These are phyloP conservation scores for Sarcophilus harrisii DNA, from an alignment of 2,797 vertebrate species.

Conservation along the genomic window DNA sequence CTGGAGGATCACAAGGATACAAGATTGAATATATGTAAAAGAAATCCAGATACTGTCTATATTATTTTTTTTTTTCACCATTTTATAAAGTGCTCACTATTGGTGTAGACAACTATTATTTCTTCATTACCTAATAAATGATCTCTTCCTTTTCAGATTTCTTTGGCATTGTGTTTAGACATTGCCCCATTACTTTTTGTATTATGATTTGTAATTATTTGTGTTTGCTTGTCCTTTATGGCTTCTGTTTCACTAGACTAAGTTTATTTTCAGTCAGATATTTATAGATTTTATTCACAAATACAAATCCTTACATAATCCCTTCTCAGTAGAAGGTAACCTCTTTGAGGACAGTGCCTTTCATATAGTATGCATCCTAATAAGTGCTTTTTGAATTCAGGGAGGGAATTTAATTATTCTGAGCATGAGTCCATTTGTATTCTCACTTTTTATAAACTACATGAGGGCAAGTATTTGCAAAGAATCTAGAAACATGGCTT, in stretches of 20 bases:
- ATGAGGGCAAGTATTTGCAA: neutral
- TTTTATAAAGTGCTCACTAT: neutral
- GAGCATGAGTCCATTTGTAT: neutral
- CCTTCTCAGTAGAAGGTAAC: neutral
- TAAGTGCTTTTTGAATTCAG: neutral
- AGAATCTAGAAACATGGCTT: neutral
- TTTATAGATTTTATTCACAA: neutral
- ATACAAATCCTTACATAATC: neutral
- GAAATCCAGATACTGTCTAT: neutral
- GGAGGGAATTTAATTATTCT: neutral
- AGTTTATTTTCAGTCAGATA: neutral
- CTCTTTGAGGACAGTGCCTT: neutral
- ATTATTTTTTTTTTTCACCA: neutral
- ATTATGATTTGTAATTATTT: neutral
- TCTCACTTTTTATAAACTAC: neutral
- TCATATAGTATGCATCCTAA: neutral
- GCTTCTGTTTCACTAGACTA: neutral
- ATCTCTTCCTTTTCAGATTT: neutral
- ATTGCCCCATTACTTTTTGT: neutral
- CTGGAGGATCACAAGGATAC: neutral
- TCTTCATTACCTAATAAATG: neutral
- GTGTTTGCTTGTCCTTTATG: neutral
- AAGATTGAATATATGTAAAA: neutral
- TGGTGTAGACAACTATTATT: neutral
- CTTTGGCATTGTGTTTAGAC: neutral